A percentile compares a stretch with the other conserved stretches of the same genome.
phyloP scores from a whole-genome alignment of 2,797 vertebrate genomes.

The Amniataba percoides region DNA sequence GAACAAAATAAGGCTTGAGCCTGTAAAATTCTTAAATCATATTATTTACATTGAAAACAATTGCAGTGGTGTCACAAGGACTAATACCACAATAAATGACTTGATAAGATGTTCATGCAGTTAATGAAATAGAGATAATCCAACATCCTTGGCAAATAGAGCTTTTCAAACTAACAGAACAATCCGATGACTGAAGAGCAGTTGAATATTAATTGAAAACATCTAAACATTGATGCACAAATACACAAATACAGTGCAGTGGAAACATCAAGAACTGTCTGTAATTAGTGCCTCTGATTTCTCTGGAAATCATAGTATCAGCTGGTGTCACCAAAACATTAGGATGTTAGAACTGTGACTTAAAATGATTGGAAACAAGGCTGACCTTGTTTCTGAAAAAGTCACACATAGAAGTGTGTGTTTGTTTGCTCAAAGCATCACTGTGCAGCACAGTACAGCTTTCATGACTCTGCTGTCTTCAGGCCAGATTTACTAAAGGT shows the following conservation, averaged over 20 bases:
- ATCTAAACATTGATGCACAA: slow-evolving; percentile 35
- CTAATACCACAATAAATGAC: slow-evolving; percentile 45
- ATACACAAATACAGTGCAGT: slow-evolving; percentile 20
- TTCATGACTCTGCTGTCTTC: neutral
- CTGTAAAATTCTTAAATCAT: slow-evolving; percentile 50
- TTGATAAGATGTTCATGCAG: slow-evolving; percentile 34
- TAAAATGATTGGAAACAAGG: neutral
- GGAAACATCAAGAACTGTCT: slow-evolving; percentile 8
- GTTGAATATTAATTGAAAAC: slow-evolving; percentile 42
- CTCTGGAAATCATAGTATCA: neutral
- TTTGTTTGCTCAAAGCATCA: neutral
- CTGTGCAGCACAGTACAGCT: too few relatives aligned
- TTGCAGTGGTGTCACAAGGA: slow-evolving; percentile 22
- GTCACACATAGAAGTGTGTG: too few relatives aligned
- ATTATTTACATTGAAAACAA: slow-evolving; percentile 49
- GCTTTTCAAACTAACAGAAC: slow-evolving; percentile 40
- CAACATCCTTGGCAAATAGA: slow-evolving; percentile 35
- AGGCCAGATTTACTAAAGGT: neutral
- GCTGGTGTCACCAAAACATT: neutral
- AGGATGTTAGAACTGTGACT: neutral
- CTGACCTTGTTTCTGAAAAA: neutral
- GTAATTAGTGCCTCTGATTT: neutral
- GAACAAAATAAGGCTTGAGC: slow-evolving; percentile 40
- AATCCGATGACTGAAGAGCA: slow-evolving; percentile 32
- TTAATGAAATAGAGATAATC: slow-evolving; percentile 44